Conservation (phyloP, 2,797 vertebrate genomes). For the Pelodytes ibericus region DNA sequence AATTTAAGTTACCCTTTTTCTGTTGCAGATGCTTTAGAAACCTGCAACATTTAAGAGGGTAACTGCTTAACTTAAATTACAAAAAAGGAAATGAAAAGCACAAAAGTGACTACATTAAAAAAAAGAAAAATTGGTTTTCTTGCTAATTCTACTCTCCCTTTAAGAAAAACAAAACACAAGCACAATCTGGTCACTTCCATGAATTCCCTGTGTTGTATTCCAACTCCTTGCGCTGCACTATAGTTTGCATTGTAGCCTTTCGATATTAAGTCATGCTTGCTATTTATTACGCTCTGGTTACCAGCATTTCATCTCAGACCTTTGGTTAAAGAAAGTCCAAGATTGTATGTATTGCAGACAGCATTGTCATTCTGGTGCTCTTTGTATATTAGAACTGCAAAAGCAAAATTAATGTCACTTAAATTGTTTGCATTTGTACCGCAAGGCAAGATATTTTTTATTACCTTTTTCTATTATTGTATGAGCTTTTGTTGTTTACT, state of each 20-base stretch:
- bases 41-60: background rate
- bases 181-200: conserved; percentile 61
- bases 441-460: conserved; percentile 85
- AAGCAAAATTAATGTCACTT: conserved; percentile 75
- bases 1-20: conserved; percentile 10
- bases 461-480: conserved; percentile 85
- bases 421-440: conserved; percentile 82
- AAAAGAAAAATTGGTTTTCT: conserved; percentile 40
- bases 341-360: conserved; percentile 70
- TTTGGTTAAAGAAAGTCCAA: conserved; percentile 65
- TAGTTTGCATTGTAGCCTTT: background rate
- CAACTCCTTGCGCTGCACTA: background rate
- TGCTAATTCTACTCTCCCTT: conserved; percentile 49
- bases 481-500: conserved; percentile 84
- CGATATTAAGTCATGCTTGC: too few species aligned
- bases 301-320: conserved; percentile 72
- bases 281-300: too few species aligned
- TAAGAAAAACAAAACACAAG: conserved; percentile 59
- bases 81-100: conserved; percentile 68
- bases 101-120: conserved; percentile 69
- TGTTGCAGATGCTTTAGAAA: background rate
- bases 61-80: conserved; percentile 54
- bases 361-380: conserved; percentile 79
- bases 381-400: conserved; percentile 77
- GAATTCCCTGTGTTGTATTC: background rate